These are phyloP conservation scores for Tethea ocularis DNA, from an alignment of 2,888 invertebrate species.

Conservation along the genomic window DNA sequence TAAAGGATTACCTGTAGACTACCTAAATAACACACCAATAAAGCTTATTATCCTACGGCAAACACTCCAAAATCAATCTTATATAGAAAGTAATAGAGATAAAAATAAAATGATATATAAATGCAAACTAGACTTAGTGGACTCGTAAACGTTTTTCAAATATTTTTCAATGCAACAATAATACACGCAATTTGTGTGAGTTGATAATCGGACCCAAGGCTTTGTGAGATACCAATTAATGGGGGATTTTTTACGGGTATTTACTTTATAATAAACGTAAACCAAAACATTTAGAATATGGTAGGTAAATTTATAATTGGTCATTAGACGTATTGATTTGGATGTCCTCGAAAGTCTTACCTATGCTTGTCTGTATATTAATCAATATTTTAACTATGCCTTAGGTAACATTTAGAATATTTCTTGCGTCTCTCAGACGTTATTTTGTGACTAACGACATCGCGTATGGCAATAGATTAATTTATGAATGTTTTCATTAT, in stretches of 20 bases:
- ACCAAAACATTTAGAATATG: neutral
- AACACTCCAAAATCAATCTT: neutral
- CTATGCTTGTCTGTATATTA: no score
- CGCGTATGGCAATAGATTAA: no score
- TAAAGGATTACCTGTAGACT: conserved; percentile 30
- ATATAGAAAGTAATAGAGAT: neutral
- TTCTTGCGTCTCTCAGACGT: no score
- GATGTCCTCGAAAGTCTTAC: neutral
- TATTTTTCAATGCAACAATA: conserved; percentile 6
- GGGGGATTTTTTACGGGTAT: conserved; percentile 47
- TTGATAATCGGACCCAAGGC: neutral
- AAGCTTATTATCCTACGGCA: conserved; percentile 11
- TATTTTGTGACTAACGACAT: no score
- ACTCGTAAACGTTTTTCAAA: neutral
- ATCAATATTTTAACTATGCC: no score
- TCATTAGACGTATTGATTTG: neutral
- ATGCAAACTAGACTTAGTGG: neutral
- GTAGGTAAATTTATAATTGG: neutral
- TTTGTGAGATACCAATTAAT: conserved; percentile 47
- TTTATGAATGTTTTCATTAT: no score
- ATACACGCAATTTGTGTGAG: conserved; percentile 9
- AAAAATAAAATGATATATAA: neutral
- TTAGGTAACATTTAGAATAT: no score
- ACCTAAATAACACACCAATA: conserved; percentile 21
- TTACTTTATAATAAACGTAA: conserved; percentile 29